These are phyloP conservation scores for Cepaea hortensis DNA, from an alignment of 2,888 invertebrate species.

Conservation along the genomic window DNA sequence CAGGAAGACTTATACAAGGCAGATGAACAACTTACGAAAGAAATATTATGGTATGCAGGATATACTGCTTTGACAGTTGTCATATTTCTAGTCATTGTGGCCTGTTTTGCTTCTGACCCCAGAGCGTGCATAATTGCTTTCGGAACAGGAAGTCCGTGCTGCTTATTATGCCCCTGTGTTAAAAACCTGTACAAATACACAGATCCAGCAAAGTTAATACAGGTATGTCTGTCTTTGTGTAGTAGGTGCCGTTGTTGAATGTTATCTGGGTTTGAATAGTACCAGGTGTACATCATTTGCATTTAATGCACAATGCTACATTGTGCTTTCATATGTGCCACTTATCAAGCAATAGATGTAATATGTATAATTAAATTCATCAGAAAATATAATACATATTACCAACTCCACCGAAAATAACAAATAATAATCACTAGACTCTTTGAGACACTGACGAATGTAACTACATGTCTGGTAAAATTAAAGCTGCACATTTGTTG, in stretches of 20 bases:
- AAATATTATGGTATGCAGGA: constrained; percentile 54
- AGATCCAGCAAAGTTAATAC: constrained; percentile 50
- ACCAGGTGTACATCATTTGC: not conserved
- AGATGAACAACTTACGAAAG: constrained; percentile 47
- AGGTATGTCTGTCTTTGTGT: constrained; percentile 1
- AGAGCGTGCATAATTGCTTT: constrained; percentile 60
- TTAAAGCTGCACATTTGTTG: too few species aligned
- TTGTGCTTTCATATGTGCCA: not conserved
- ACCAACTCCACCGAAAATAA: too few species aligned
- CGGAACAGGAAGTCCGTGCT: constrained; percentile 63
- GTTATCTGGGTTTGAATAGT: not conserved
- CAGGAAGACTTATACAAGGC: constrained; percentile 55
- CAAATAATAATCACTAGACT: not conserved
- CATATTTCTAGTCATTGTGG: constrained; percentile 53
- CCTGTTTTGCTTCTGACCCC: constrained; percentile 62
- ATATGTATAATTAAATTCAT: not conserved
- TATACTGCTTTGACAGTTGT: constrained; percentile 56
- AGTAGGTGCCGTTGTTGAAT: not conserved
- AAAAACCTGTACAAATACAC: constrained; percentile 50
- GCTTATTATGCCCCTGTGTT: constrained; percentile 59
- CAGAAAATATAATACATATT: not conserved
- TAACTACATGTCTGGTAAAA: not conserved
- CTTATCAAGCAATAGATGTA: not conserved
- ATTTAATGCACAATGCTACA: not conserved
- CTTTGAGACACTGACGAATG: not conserved